phyloP scores from a whole-genome alignment of 2,888 invertebrate species.

The Beris morrisii region DNA sequence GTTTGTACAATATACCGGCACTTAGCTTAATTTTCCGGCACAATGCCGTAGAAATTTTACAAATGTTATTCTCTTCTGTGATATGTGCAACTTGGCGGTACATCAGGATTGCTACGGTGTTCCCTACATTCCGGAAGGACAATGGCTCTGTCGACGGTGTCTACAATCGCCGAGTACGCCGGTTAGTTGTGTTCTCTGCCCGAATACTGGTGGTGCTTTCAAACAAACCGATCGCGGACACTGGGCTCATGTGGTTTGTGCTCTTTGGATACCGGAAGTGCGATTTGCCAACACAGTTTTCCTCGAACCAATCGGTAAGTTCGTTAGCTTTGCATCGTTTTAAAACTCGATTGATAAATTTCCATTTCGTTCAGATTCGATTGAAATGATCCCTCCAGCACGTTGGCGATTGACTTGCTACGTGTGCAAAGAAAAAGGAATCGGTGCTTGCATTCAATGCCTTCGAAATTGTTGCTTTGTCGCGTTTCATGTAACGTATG shows the following conservation, averaged over 20 bases:
- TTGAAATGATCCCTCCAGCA: constrained; percentile 92
- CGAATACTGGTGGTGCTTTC: constrained; percentile 97
- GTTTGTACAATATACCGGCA: too few relatives aligned
- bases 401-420: constrained; percentile 96
- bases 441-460: constrained; percentile 98
- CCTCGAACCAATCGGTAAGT: constrained; percentile 86
- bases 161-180: constrained; percentile 94
- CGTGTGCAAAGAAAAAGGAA: constrained; percentile 90
- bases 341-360: constrained; percentile 7
- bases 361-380: constrained; percentile 68
- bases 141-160: constrained; percentile 96
- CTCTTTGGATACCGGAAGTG: constrained; percentile 98
- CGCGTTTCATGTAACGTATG: constrained; percentile 99
- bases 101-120: constrained; percentile 98
- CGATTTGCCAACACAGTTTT: constrained; percentile 97
- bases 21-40: too few relatives aligned
- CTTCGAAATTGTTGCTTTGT: constrained; percentile 95
- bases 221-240: constrained; percentile 94
- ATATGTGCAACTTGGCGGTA: constrained; percentile 99
- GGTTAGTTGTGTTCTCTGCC: constrained; percentile 97
- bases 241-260: constrained; percentile 99
- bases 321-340: not conserved
- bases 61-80: constrained; percentile 98
- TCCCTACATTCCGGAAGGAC: constrained; percentile 95
- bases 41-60: too few relatives aligned